Conservation (phyloP, 1,140 invertebrate genomes). For the fruit fly (Drosophila melanogaster) region DNA sequence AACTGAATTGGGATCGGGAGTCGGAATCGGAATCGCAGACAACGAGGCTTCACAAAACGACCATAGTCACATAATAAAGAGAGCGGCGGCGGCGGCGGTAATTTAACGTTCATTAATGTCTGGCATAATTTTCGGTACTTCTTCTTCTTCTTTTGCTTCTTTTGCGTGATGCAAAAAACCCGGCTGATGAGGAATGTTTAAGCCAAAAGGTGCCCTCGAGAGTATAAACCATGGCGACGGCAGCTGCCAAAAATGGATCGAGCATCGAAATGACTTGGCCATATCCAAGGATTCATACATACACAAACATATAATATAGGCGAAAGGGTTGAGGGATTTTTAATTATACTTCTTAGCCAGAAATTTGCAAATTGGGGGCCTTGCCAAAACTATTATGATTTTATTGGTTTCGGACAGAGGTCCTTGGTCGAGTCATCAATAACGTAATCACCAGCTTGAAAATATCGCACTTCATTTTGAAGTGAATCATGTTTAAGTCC, state of each 20-base stretch:
- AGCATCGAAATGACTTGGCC: constrained; percentile 6
- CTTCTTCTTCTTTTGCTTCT: constrained; percentile 50
- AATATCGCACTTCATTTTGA: not conserved
- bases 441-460: not conserved
- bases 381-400: constrained; percentile 21
- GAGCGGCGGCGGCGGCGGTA: constrained; percentile 40
- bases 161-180: constrained; percentile 13
- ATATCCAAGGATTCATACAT: not conserved
- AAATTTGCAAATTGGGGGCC: not conserved
- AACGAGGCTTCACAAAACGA: constrained; percentile 16
- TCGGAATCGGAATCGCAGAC: constrained; percentile 6
- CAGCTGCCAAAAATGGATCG: constrained; percentile 64
- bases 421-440: not conserved
- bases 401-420: constrained; percentile 1
- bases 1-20: not conserved
- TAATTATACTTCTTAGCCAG: constrained; percentile 14
- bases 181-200: constrained; percentile 29
- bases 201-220: constrained; percentile 22
- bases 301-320: not conserved
- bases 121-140: constrained; percentile 63
- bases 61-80: constrained; percentile 58
- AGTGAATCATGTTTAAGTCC: not conserved
- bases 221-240: constrained; percentile 9
- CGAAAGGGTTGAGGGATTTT: constrained; percentile 7
- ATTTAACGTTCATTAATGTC: constrained; percentile 62